These are phyloP conservation scores for honey bee (Apis mellifera) DNA, from an alignment of 1,140 invertebrate genomes.

Conservation along the genomic window DNA sequence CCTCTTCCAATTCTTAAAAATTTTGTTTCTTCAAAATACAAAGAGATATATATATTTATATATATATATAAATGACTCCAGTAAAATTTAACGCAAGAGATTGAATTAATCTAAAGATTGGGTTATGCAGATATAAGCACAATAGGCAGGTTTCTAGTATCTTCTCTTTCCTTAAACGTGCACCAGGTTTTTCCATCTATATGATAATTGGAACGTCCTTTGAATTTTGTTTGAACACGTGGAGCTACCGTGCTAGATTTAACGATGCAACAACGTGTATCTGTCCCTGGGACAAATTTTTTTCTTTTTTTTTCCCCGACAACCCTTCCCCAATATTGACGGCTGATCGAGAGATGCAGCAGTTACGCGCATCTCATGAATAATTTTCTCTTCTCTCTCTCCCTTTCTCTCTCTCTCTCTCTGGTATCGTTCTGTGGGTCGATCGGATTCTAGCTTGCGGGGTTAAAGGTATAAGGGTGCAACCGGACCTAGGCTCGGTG, in stretches of 20 bases:
- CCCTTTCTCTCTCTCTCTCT: neutral
- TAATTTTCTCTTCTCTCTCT: conserved; percentile 71
- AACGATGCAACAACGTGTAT: neutral
- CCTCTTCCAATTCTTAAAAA: too few relatives aligned
- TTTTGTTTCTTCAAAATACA: too few relatives aligned
- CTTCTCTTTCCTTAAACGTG: neutral
- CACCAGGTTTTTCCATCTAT: conserved; percentile 20
- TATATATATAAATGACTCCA: too few relatives aligned
- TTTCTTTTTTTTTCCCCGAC: conserved; percentile 17
- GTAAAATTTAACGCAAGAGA: too few relatives aligned
- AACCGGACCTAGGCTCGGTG: conserved; percentile 75
- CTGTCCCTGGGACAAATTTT: conserved; percentile 18
- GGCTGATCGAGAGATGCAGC: conserved; percentile 57
- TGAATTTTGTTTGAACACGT: neutral
- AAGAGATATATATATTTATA: too few relatives aligned
- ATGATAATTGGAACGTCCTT: conserved; percentile 33
- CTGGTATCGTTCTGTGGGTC: conserved; percentile 61
- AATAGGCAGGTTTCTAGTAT: too few relatives aligned
- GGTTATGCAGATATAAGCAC: too few relatives aligned
- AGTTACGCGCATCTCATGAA: conserved; percentile 78
- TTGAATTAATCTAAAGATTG: too few relatives aligned
- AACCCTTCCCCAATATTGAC: conserved; percentile 68
- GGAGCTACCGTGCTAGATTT: neutral
- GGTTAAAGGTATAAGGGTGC: conserved; percentile 68
- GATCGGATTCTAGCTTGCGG: conserved; percentile 61